Percentiles rank a stretch among this genome's conserved stretches.
These are phyloP conservation scores for Pyralis farinalis DNA, from an alignment of 2,888 invertebrate species.

Conservation along the genomic window DNA sequence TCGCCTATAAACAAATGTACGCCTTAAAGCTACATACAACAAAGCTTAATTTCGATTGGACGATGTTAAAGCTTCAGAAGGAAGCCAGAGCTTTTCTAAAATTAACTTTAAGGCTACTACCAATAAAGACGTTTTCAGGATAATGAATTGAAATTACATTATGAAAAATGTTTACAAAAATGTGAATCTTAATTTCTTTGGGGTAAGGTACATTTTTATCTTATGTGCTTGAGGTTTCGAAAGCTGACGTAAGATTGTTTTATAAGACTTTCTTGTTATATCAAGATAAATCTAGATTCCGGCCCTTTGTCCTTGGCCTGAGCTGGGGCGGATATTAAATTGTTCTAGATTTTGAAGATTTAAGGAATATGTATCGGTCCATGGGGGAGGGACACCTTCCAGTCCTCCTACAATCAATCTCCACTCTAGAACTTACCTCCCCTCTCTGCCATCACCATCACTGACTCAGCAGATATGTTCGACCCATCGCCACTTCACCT, in stretches of 20 bases:
- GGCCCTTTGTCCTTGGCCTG: constrained; percentile 1
- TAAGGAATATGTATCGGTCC: no score
- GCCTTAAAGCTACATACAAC: neutral
- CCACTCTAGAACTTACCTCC: no score
- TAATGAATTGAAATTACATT: neutral
- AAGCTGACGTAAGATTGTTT: neutral
- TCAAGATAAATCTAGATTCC: neutral
- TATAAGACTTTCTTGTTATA: constrained; percentile 1
- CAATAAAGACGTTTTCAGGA: neutral
- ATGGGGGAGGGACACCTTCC: no score
- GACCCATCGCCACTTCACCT: no score
- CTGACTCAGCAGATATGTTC: no score
- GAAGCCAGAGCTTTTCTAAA: neutral
- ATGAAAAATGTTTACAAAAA: constrained; percentile 1
- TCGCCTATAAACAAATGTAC: neutral
- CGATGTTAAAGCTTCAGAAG: neutral
- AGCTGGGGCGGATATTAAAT: neutral
- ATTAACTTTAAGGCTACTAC: neutral
- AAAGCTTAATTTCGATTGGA: neutral
- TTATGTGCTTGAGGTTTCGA: neutral
- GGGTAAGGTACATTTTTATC: constrained; percentile 2
- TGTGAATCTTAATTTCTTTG: neutral
- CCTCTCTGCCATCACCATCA: no score
- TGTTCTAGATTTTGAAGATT: no score
- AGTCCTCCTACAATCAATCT: no score